phyloP scores from a whole-genome alignment of 2,888 invertebrate genomes.

The Monochamus alternatus region DNA sequence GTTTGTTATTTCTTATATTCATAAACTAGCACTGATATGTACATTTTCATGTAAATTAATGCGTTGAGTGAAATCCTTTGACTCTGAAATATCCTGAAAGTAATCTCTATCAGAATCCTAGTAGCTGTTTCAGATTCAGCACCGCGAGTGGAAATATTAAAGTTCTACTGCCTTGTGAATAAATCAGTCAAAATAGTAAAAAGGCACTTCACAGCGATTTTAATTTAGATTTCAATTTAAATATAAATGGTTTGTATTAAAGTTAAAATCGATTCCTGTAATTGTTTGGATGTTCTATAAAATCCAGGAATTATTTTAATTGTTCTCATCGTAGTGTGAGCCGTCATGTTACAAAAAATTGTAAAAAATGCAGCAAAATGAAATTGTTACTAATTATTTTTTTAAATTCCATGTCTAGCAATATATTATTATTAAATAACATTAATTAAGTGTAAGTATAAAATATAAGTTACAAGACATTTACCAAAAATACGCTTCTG shows the following conservation, averaged over 20 bases:
- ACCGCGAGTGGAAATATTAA: not conserved
- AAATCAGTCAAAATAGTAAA: not conserved
- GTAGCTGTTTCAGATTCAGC: not conserved
- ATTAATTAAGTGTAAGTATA: no score
- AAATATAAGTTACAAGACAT: no score
- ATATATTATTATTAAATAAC: no score
- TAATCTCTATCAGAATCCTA: not conserved
- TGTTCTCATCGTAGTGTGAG: no score
- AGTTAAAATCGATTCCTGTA: not conserved
- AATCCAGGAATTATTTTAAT: conserved; percentile 12
- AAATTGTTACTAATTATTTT: no score
- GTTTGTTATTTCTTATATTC: conserved; percentile 48
- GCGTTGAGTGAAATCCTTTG: not conserved
- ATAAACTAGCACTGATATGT: conserved; percentile 47
- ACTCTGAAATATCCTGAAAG: not conserved
- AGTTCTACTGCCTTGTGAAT: not conserved
- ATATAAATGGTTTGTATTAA: conserved; percentile 2
- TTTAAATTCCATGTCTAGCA: no score
- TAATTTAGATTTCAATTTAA: not conserved
- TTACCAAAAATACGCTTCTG: no score
- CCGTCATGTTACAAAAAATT: no score
- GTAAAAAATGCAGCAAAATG: no score
- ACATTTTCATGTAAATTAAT: conserved; percentile 21
- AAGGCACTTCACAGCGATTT: not conserved
- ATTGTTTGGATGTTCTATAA: no score